A percentile compares a stretch with the other conserved stretches of the same genome.
These are phyloP conservation scores for Ormyrus nitidulus DNA, from an alignment of 2,888 invertebrate genomes.

Conservation along the genomic window DNA sequence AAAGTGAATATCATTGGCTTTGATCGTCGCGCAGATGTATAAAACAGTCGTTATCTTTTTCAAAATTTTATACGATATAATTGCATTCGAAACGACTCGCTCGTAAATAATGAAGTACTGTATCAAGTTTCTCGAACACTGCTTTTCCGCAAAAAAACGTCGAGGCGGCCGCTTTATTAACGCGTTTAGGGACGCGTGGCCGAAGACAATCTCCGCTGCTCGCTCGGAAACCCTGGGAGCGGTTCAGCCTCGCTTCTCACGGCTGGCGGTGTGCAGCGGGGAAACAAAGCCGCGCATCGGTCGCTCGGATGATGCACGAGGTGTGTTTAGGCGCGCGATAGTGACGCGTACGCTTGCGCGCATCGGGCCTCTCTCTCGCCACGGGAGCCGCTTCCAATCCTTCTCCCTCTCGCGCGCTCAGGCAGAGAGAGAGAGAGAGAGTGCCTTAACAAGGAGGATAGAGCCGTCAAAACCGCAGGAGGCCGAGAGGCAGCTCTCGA, in stretches of 20 bases:
- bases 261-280: conserved; percentile 30
- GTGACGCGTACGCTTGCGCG: conserved; percentile 65
- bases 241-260: conserved; percentile 6
- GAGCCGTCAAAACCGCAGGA: conserved; percentile 75
- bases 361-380: conserved; percentile 55
- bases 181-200: background rate
- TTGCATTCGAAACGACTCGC: no score
- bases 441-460: conserved; percentile 71
- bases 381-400: conserved; percentile 72
- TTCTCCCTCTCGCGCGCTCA: conserved; percentile 30
- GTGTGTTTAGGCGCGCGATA: conserved; percentile 75
- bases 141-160: no score
- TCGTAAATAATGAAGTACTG: no score
- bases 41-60: no score
- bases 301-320: conserved; percentile 72
- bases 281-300: conserved; percentile 67
- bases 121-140: no score
- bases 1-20: no score
- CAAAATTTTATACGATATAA: no score
- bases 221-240: background rate
- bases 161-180: background rate
- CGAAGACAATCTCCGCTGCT: conserved; percentile 5
- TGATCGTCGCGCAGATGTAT: no score
- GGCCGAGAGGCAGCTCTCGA: conserved; percentile 66
- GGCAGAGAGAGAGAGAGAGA: no score